These are phyloP conservation scores for Grammomys surdaster DNA, from an alignment of 2,113 vertebrate genomes.

Conservation along the genomic window DNA sequence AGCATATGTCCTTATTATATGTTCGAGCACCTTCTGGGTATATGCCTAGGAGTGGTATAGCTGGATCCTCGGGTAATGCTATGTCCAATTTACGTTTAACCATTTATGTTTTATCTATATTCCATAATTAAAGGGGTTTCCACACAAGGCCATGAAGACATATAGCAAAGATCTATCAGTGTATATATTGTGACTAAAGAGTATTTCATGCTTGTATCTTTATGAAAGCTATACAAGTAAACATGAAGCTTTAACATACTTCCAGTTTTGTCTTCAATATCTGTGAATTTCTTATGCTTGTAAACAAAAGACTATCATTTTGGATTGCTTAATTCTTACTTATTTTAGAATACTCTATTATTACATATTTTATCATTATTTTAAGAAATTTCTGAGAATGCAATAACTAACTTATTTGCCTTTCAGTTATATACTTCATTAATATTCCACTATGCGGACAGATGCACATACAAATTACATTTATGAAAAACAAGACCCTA, in stretches of 20 bases:
- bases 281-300: background rate
- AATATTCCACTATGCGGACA: background rate
- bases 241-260: background rate
- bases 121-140: background rate
- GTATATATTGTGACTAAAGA: background rate
- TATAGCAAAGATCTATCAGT: background rate
- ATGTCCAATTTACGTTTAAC: no score
- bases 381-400: background rate
- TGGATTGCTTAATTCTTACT: background rate
- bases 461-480: no score
- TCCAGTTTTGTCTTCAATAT: background rate
- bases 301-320: background rate
- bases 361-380: background rate
- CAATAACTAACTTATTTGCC: background rate
- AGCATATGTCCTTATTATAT: no score
- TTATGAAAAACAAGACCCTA: background rate
- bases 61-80: no score
- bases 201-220: background rate
- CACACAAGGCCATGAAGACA: background rate
- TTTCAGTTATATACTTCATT: background rate
- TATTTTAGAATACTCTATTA: background rate
- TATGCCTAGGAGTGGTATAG: no score
- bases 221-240: background rate
- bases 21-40: no score
- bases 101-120: background rate